phyloP scores from a whole-genome alignment of 1,140 invertebrate species.

The Ostrea edulis region DNA sequence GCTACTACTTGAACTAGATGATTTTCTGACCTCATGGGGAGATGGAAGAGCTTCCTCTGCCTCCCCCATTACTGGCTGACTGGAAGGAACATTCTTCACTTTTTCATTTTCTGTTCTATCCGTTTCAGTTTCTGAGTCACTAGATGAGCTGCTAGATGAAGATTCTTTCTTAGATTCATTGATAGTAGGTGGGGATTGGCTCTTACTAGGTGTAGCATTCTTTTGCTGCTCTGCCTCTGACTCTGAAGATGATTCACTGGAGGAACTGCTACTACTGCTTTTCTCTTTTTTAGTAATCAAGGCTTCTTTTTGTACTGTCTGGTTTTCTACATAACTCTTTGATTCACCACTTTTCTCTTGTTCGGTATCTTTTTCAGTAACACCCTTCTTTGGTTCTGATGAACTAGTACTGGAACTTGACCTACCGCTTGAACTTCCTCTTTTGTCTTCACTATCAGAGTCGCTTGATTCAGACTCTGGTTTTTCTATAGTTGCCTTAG shows the following conservation, averaged over 20 bases:
- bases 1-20: slow-evolving; percentile 42
- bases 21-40: neutral
- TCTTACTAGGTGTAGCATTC: neutral
- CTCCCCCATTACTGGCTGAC: neutral
- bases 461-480: neutral
- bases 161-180: neutral
- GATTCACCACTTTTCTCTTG: neutral
- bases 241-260: slow-evolving; percentile 42
- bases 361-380: neutral
- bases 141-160: slow-evolving; percentile 43
- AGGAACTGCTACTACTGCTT: neutral
- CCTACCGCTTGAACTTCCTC: neutral
- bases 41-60: neutral
- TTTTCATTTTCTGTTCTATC: slow-evolving; percentile 7
- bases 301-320: neutral
- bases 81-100: neutral
- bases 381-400: neutral
- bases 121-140: slow-evolving; percentile 45
- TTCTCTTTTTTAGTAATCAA: neutral
- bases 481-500: neutral
- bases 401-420: slow-evolving; percentile 27
- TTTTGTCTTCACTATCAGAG: slow-evolving; percentile 26
- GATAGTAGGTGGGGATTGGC: neutral
- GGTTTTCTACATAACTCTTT: neutral
- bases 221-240: neutral